These are phyloP conservation scores for Coleophora flavipennella DNA, from an alignment of 2,888 invertebrate species.

Conservation along the genomic window DNA sequence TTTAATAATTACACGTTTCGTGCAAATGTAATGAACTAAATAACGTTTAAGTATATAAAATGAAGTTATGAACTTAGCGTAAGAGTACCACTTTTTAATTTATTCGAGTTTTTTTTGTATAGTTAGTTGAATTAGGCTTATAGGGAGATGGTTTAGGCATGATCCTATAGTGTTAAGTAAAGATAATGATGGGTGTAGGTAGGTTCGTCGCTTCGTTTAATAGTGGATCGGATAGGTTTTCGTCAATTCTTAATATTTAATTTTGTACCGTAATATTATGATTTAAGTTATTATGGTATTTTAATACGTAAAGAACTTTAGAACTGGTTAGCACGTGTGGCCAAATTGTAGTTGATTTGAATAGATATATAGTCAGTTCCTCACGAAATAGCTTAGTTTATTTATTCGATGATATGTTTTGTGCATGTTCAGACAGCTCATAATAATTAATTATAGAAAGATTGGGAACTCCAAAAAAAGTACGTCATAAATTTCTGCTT, in stretches of 20 bases:
- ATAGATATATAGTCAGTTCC: constrained; percentile 30
- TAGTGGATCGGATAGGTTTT: constrained; percentile 21
- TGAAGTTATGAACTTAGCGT: constrained; percentile 60
- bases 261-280: constrained; percentile 24
- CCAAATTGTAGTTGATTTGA: constrained; percentile 26
- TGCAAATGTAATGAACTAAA: constrained; percentile 31
- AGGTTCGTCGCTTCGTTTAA: constrained; percentile 9
- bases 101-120: constrained; percentile 45
- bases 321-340: constrained; percentile 21
- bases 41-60: constrained; percentile 30
- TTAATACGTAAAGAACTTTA: constrained; percentile 1
- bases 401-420: constrained; percentile 20
- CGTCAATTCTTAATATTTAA: constrained; percentile 45
- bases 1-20: constrained; percentile 44
- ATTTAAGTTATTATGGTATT: not conserved
- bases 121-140: constrained; percentile 10
- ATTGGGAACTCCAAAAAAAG: not conserved
- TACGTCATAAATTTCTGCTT: constrained; percentile 4
- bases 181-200: constrained; percentile 12
- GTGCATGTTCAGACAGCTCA: constrained; percentile 9
- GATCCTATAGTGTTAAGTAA: constrained; percentile 4
- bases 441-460: constrained; percentile 3
- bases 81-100: constrained; percentile 57
- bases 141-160: constrained; percentile 5
- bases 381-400: constrained; percentile 22